Evolutionary conservation across 2,797 vertebrate genomes (phyloP).

Genomic region (Rhynchotus rufescens): DNA sequence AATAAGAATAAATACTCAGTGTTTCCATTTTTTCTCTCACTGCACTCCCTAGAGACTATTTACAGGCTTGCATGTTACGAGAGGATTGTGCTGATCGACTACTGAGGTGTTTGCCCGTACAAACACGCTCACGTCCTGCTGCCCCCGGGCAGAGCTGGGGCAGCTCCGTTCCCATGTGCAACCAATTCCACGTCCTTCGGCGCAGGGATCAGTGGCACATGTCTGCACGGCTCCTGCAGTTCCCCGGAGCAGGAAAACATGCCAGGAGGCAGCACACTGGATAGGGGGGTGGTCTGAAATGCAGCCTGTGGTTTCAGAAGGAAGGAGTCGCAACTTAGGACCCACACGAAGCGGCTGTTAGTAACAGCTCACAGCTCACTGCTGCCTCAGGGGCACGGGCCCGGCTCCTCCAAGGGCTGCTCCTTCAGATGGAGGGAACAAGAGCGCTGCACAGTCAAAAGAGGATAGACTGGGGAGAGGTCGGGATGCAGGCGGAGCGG

Average conservation of each 20-base stretch:
- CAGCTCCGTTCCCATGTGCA: not conserved
- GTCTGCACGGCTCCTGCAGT: not conserved
- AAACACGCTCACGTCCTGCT: not conserved
- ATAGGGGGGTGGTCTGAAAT: not conserved
- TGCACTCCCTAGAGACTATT: not conserved
- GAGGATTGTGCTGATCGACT: not conserved
- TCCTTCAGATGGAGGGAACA: not conserved
- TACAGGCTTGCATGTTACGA: not conserved
- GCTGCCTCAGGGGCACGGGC: fast-evolving
- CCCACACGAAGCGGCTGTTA: not conserved
- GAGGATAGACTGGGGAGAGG: not conserved
- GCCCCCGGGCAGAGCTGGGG: not conserved
- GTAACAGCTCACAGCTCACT: not conserved
- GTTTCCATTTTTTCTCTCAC: not conserved
- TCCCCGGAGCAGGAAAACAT: not conserved
- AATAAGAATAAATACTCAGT: not conserved
- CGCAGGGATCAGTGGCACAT: not conserved
- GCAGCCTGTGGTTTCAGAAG: not conserved
- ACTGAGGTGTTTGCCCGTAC: fast-evolving
- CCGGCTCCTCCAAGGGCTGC: not conserved
- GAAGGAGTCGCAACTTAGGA: not conserved
- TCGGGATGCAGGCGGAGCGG: not conserved
- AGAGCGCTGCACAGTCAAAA: fast-evolving
- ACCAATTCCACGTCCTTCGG: not conserved
- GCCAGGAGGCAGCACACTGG: not conserved